Base-by-base conservation (phyloP, 2,888 invertebrate species). In the Diachrysia chrysitis region DNA sequence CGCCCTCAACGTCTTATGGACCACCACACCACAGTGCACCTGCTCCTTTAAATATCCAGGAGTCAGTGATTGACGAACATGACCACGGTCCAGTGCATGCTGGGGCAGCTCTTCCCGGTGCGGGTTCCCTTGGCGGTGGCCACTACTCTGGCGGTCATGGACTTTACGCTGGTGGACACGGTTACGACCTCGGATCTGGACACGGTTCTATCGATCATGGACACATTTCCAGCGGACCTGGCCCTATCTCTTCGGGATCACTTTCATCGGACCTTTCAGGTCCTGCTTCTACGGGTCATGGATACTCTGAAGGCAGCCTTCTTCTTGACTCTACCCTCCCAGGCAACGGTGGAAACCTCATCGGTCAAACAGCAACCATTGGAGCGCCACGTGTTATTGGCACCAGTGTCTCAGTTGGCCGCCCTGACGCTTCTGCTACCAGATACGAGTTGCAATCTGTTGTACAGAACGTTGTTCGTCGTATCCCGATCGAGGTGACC, bases 361-460 rank as follows among this genome's bases (percentile, higher is more conserved):
- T 76, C 19, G 75, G 79, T 23, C 56, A 63, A 6, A 73, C 83
- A 35, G 78, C 82, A 0, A 59, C 81, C 25, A 71, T 88, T 42
- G 91, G 90, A 58, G 82, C 79, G 5, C 87, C 92, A 42, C 85
- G 87, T 73, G 89, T 93, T 0, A 87, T 93, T 35, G 93, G 93
- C 37, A 90, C 91, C n/a, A 79, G 83, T 2, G 91, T 93, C 0
- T 73, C 82, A 14, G 90, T 92, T 0, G 92, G 90, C 57, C 90
- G 82, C 1, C 90, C 91, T 4, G 73, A 85, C 9, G 76, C 82
- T 1, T 68, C 82, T 16, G 84, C 89, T 6, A 84, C 93, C 4
- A 90, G 92, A 78, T 95, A 93, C 84, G 95, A 95, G 71, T 89
- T 95, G 16, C 92, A 93, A 64, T 92, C 94, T 1, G 95, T 95